Base-by-base conservation (phyloP, 2,888 invertebrate species). In the Fragum sueziense region DNA sequence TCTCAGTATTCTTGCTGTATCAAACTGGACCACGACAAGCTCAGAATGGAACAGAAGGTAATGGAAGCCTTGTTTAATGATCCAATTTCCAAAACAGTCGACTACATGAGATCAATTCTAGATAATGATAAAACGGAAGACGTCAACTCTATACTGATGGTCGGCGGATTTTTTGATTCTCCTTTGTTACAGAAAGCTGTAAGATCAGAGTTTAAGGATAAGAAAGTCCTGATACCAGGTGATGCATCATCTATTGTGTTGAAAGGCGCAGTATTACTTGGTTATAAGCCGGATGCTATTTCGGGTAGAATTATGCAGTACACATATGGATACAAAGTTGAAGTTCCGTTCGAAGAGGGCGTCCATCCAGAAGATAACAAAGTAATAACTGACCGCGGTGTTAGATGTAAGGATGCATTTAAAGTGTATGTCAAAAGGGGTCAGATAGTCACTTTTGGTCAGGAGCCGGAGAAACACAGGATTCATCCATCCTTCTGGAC, bases 151-250 rank as follows among this genome's bases (percentile, higher is more conserved):
- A 69, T 75, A 22, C 51, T 75, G 69, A 75, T 75, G 75, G 75
- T 75, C 37, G 75, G 75, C 70, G 75, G 75, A 17, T 75, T 61
- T 22, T 70, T 61, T 1, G 75, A 75, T 11, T 75, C 75, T 9
- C 62, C 75, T 4, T 62, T 75, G 75, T 47, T 75, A 31, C 69
- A 75, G 33, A 11, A 75, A 22, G 70, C 75, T 27, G 25, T 75
- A 22, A 75, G 51, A 52, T 17, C 25, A 11, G 34, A 9, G 14
- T 70, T 75, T 25, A 51, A 69, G 9, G 29, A 41, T 3, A 51
- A 31, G 34, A 27, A 65, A 27, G 25, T 70, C 27, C 47, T 76
- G 14, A 54, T 62, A 29, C 76, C 76, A 33, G n/a, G 25, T 31
- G 70, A 69, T 33, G 69, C 75, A 11, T 51, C 70, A 1, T 70